Conservation (phyloP, 2,797 vertebrate species). For the Parotocinclus haroldoi region DNA sequence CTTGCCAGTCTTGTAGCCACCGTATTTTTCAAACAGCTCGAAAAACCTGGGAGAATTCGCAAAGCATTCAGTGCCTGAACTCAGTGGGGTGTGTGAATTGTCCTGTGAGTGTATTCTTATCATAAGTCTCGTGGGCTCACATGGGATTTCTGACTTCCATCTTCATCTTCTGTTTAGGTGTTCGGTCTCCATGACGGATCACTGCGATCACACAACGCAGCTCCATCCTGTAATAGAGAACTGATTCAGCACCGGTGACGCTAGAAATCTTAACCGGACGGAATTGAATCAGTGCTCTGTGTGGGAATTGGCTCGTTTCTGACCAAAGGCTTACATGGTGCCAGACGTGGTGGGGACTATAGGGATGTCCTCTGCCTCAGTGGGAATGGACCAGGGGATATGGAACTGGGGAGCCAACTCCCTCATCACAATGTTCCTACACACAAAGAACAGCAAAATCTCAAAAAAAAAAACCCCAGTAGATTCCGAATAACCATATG, state of each 20-base stretch:
- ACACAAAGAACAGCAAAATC: background rate
- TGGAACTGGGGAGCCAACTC: conserved; percentile 97
- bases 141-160: conserved; percentile 96
- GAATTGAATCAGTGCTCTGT: background rate
- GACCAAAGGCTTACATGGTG: conserved; percentile 79
- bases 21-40: conserved; percentile 93
- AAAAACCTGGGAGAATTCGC: conserved; percentile 79
- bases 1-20: conserved; percentile 95
- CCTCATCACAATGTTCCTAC: conserved; percentile 96
- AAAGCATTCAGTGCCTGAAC: background rate
- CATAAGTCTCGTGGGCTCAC: conserved; percentile 61
- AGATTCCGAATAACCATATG: too few species aligned
- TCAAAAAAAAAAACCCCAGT: background rate
- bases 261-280: too few species aligned
- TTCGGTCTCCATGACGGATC: conserved; percentile 94
- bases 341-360: conserved; percentile 98
- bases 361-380: conserved; percentile 96
- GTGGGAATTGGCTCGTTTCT: background rate
- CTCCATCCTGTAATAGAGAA: conserved; percentile 84
- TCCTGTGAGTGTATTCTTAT: background rate
- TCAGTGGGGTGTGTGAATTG: background rate
- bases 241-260: background rate
- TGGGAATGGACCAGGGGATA: conserved; percentile 97
- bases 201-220: conserved; percentile 95
- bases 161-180: conserved; percentile 99